Evolutionary conservation across 35 echinoderm and acorn worm species (phyloP), one percentile per base, ranked within the genome.

Genomic region (Amphiura filiformis): DNA sequence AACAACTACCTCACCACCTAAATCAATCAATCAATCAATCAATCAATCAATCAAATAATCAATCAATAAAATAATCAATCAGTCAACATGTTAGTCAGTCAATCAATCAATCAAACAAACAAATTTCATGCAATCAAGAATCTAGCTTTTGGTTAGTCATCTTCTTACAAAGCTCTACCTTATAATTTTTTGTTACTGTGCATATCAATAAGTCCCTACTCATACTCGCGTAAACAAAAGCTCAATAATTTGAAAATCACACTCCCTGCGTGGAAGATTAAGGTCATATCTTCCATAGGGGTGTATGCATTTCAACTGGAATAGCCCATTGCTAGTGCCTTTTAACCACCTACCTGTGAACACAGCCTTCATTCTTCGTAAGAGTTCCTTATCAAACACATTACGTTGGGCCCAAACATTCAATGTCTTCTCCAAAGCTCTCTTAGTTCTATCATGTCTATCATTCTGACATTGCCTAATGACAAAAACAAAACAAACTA

Each of bases 381-480:
- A 39, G 7, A 98, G 78, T 20, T 91, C 90, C 31, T 76, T 84
- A n/a, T 92, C 87, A 77, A 94, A 98, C 32, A 92, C 89, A 89
- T 40, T 79, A 77, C 93, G 83, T 28, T 98, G 93, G 39, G 61
- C 76, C 96, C 96, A 98, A 11, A 98, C 87, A 42, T 91, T 98
- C 33, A 94, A 75, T 22, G 94, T 89, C 36, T 86, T 81, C 49
- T 94, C 85, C 76, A 98, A 41, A 26, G 96, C 94, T 33, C 65
- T 85, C 30, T 89, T 88, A 12, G 96, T 94, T 40, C 89, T 94
- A 42, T 92, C 96, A 90, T 97, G 89, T 39, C 87, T 78, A 31
- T 80, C 83, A 39, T 81, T 94, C 38, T 30, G 17, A 70, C 61
- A 70, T 26, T 70, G 15, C 61, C 61, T 70, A 20, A 52, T 11